Conservation (phyloP, 2,797 vertebrate genomes). For the Cyclura pinguis region DNA sequence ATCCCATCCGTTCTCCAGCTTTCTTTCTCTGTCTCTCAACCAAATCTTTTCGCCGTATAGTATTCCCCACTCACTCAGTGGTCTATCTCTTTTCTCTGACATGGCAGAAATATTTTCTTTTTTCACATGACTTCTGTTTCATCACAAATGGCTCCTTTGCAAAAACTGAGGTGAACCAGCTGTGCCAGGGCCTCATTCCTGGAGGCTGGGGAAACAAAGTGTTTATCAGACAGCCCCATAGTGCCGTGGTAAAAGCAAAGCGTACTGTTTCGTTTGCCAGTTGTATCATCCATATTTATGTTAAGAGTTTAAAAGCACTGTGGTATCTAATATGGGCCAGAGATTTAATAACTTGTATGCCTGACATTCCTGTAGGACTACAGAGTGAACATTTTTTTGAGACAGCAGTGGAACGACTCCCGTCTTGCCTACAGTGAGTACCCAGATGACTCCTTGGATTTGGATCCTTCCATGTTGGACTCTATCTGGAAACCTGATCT, state of each 20-base stretch:
- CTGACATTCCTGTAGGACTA: conserved; percentile 92
- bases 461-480: conserved; percentile 98
- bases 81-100: not conserved
- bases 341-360: conserved; percentile 68
- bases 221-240: not conserved
- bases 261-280: conserved; percentile 37
- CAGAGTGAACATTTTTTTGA: conserved; percentile 98
- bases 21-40: not conserved
- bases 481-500: conserved; percentile 99
- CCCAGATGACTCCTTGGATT: conserved; percentile 94
- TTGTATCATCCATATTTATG: conserved; percentile 25
- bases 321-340: conserved; percentile 27
- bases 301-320: conserved; percentile 36
- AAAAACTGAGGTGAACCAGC: not conserved
- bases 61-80: not conserved
- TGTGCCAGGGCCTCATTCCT: not conserved
- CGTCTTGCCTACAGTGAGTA: conserved; percentile 97
- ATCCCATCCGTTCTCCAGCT: not conserved
- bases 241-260: conserved; percentile 29
- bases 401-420: conserved; percentile 98
- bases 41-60: not conserved
- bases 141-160: conserved; percentile 15
- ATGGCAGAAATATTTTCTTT: conserved; percentile 6
- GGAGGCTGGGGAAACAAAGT: not conserved
- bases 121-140: conserved; percentile 40